These are phyloP conservation scores for Trichogramma pretiosum DNA, from an alignment of 1,140 invertebrate species.

Conservation along the genomic window DNA sequence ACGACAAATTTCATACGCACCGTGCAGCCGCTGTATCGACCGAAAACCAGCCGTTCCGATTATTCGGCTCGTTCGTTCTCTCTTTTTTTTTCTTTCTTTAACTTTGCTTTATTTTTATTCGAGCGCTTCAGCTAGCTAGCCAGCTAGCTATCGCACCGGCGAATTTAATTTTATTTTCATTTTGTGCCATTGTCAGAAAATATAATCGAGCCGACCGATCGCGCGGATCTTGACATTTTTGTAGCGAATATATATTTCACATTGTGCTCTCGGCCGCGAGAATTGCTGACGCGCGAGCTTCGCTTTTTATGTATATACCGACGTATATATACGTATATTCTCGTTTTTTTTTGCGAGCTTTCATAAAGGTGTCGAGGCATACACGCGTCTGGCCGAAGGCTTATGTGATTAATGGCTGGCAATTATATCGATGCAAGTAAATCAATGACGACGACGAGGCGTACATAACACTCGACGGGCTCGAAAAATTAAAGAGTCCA, in stretches of 20 bases:
- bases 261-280: neutral
- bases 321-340: too few species aligned
- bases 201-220: too few species aligned
- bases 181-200: too few species aligned
- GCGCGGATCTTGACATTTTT: neutral
- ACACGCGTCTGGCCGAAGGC: neutral
- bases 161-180: too few species aligned
- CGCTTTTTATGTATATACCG: too few species aligned
- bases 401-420: neutral
- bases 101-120: neutral
- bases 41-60: too few species aligned
- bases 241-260: too few species aligned
- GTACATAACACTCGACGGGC: too few species aligned
- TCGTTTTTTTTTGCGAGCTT: neutral
- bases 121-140: too few species aligned
- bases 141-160: too few species aligned
- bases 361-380: neutral
- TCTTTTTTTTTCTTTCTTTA: neutral
- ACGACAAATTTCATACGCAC: neutral
- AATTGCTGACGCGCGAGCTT: too few species aligned
- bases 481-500: conserved; percentile 5
- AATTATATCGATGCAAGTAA: conserved; percentile 4
- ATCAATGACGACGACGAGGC: neutral
- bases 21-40: too few species aligned
- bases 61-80: neutral